Percentiles rank a stretch among this genome's conserved stretches.
These are phyloP conservation scores for Petroica traversi DNA, from an alignment of 2,113 vertebrate genomes.

Conservation along the genomic window DNA sequence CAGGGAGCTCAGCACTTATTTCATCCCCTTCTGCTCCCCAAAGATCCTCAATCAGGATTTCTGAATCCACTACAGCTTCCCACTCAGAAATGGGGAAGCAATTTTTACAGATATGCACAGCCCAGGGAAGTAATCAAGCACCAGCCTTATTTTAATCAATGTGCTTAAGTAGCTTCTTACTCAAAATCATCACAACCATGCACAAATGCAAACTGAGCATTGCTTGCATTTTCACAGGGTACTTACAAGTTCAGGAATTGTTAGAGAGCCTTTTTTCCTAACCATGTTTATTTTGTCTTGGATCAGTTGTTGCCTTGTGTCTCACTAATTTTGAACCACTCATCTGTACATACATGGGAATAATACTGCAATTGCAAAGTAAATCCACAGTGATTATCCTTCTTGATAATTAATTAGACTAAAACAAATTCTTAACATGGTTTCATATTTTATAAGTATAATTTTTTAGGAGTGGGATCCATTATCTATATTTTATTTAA, in stretches of 20 bases:
- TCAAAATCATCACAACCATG: not conserved
- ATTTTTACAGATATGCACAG: not conserved
- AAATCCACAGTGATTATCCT: not conserved
- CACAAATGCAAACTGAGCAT: not conserved
- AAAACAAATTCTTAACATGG: not conserved
- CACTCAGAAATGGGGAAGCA: not conserved
- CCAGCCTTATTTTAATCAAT: not conserved
- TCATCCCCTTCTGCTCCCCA: not conserved
- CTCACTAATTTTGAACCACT: not conserved
- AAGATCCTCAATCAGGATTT: not conserved
- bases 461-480: not conserved
- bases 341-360: not conserved
- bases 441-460: not conserved
- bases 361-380: not conserved
- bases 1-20: not conserved
- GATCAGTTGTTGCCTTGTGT: not conserved
- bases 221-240: not conserved
- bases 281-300: not conserved
- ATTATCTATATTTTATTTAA: slow-evolving; percentile 16
- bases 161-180: not conserved
- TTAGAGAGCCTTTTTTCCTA: not conserved
- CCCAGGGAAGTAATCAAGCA: not conserved
- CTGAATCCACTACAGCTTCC: not conserved
- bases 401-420: not conserved
- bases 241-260: not conserved